These are phyloP conservation scores for Philotrypesis tridentata DNA, from an alignment of 1,140 invertebrate species.

Conservation along the genomic window DNA sequence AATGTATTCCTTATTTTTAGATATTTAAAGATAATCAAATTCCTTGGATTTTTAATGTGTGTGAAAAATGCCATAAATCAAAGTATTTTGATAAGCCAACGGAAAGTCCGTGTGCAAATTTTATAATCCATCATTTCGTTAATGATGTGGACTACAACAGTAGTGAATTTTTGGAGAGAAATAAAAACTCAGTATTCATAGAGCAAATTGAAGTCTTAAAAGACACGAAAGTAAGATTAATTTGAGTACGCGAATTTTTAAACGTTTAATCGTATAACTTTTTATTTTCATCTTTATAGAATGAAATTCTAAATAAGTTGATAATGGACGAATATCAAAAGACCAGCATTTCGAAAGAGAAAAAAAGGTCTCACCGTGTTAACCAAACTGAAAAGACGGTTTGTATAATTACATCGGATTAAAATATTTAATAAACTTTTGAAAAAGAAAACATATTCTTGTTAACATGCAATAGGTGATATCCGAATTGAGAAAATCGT, in stretches of 20 bases:
- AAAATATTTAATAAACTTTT: neutral
- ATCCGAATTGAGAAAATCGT: slow-evolving; percentile 94
- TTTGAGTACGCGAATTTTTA: neutral
- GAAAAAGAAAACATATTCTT: neutral
- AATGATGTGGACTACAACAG: slow-evolving; percentile 94
- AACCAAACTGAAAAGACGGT: slow-evolving; percentile 78
- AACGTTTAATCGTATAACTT: neutral
- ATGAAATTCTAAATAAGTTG: slow-evolving; percentile 63
- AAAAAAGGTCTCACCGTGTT: slow-evolving; percentile 73
- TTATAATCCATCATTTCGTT: slow-evolving; percentile 94
- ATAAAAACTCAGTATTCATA: slow-evolving; percentile 95
- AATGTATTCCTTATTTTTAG: neutral
- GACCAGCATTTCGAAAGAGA: slow-evolving; percentile 70
- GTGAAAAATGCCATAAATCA: slow-evolving; percentile 88
- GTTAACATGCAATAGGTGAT: slow-evolving; percentile 77
- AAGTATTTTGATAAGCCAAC: slow-evolving; percentile 93
- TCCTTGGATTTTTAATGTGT: slow-evolving; percentile 76
- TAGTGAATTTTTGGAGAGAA: slow-evolving; percentile 96
- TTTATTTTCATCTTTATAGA: slow-evolving; percentile 51
- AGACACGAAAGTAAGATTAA: slow-evolving; percentile 75
- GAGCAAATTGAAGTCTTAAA: slow-evolving; percentile 86
- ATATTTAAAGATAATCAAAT: neutral
- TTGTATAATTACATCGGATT: slow-evolving; percentile 45
- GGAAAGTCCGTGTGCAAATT: slow-evolving; percentile 87
- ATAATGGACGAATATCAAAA: slow-evolving; percentile 68